Evolutionary conservation across 2,797 vertebrate species (phyloP), one percentile per base, ranked within the genome.

Genomic region (Artibeus jamaicensis): DNA sequence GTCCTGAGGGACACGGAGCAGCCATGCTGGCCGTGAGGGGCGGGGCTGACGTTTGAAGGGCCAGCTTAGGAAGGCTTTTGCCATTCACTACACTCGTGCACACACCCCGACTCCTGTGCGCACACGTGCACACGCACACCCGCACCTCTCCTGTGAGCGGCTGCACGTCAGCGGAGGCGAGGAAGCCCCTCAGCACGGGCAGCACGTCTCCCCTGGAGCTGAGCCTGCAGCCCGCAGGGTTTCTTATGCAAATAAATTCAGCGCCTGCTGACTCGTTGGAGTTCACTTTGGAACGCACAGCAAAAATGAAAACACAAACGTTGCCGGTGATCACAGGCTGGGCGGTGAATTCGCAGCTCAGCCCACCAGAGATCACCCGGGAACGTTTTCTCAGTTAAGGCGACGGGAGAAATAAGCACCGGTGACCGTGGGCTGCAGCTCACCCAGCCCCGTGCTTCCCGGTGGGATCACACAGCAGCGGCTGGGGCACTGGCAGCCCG

Each of bases 211-310:
- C 34, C 67, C 19, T 7, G 5, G 37, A 22, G 37, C 37, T 9
- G 21, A 2, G 22, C 68, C 70, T 46, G 1, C 6, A 0, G 46
- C 34, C 48, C 73, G 83, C 22, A 34, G 77, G 55, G 42, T 55
- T 55, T 67, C 73, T 85, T 70, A 0, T 26, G 44, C 65, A 62
- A 19, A 34, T 46, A 22, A 67, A 39, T 2, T 0, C 32, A 1
- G 26, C 5, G 42, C 73, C 70, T 11, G 26, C 76, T 55, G 50
- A 21, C 62, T 4, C 46, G 53, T 48, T 37, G 19, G 50, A 39
- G 34, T 86, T 94, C 88, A 44, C 86, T 92, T 96, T 70, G 65
- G 86, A 92, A 48, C 19, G 68, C 71, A 26, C 71, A 86, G 59
- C 50, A 65, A 12, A 79, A 44, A 77, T 9, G 3, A 29, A 76